Evolutionary conservation across 2,888 invertebrate species (phyloP).

Genomic region (Deroplatys truncata): DNA sequence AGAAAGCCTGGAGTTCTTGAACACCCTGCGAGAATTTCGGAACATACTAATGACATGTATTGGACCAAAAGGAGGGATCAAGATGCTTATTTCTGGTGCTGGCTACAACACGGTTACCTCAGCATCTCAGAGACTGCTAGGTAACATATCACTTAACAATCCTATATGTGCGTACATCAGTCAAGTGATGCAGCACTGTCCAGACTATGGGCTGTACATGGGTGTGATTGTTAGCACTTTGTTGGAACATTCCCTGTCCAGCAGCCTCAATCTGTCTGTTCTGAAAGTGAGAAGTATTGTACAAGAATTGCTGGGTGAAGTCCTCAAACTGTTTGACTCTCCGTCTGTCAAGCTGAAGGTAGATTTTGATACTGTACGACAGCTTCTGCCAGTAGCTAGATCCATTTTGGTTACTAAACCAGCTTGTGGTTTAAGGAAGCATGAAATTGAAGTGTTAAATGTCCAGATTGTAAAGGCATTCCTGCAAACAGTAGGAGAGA

Average conservation of each 20-base stretch:
- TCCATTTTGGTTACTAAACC: conserved; percentile 24
- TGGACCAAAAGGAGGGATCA: conserved; percentile 28
- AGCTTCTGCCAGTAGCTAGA: conserved; percentile 20
- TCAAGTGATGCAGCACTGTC: conserved; percentile 24
- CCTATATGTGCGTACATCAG: conserved; percentile 25
- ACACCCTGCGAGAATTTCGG: conserved; percentile 16
- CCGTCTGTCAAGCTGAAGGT: conserved; percentile 15
- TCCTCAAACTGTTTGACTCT: background rate
- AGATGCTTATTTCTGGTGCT: conserved; percentile 26
- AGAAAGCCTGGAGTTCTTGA: conserved; percentile 21
- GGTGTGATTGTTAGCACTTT: conserved; percentile 22
- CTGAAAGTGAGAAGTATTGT: background rate
- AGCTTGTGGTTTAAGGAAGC: conserved; percentile 12
- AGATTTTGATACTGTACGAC: conserved; percentile 24
- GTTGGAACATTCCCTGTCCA: conserved; percentile 12
- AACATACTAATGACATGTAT: conserved; percentile 20
- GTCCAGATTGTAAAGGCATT: conserved; percentile 21
- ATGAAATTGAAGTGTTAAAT: conserved; percentile 12
- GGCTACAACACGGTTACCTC: conserved; percentile 23
- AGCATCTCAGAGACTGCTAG: conserved; percentile 24
- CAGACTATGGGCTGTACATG: conserved; percentile 27
- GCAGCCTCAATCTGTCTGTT: background rate
- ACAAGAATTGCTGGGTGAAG: background rate
- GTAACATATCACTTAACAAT: conserved; percentile 18
- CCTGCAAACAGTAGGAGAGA: conserved; percentile 11